phyloP scores from a whole-genome alignment of 2,797 vertebrate species.

The Heliangelus exortis region DNA sequence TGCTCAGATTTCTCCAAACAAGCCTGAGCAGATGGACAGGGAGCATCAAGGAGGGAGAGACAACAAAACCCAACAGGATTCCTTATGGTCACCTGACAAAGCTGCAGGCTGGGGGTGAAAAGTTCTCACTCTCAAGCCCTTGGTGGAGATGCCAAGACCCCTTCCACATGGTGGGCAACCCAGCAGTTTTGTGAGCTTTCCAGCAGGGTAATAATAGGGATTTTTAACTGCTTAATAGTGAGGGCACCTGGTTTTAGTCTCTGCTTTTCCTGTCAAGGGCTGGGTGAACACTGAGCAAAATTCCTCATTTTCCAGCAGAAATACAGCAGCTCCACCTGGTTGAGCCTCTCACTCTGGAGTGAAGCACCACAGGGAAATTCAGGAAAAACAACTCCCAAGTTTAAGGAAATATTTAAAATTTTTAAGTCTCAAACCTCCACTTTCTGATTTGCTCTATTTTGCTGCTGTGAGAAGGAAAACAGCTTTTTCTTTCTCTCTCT shows the following conservation, averaged over 20 bases:
- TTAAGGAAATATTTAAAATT: background rate
- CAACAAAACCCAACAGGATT: background rate
- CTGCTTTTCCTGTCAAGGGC: background rate
- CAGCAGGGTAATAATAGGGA: accelerated
- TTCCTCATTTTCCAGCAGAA: background rate
- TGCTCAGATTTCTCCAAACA: background rate
- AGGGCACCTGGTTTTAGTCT: accelerated
- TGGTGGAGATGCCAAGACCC: background rate
- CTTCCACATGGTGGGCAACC: background rate
- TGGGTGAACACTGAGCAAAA: accelerated
- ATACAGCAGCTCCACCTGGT: background rate
- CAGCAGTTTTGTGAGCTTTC: background rate
- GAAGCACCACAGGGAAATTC: background rate
- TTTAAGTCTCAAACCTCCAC: background rate
- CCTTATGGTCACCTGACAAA: background rate
- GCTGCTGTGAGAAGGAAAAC: background rate
- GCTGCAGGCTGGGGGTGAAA: background rate
- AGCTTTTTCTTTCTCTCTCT: accelerated
- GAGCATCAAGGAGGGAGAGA: accelerated
- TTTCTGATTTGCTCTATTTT: background rate
- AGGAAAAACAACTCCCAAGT: background rate
- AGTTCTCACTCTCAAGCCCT: background rate
- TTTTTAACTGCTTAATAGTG: background rate
- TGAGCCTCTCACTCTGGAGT: accelerated
- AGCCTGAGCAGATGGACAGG: background rate